Percentiles rank a stretch among this genome's conserved stretches.
Conservation (phyloP, 2,797 vertebrate species). For the Pseudopleuronectes americanus region DNA sequence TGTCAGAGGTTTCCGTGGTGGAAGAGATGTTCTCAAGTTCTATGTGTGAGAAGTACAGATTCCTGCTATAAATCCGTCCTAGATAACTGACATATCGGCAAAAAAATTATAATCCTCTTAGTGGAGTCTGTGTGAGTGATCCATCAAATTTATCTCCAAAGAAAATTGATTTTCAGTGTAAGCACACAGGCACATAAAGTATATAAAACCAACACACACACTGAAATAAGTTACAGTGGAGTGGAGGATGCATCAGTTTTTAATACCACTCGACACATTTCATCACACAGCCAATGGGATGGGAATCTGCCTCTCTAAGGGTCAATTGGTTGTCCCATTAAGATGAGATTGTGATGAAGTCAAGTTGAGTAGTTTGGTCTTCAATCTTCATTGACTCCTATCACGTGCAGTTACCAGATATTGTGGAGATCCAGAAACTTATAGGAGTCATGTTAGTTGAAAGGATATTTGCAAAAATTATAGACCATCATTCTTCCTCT, state of each 20-base stretch:
- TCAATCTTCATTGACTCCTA: conserved; percentile 1
- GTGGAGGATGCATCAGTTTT: background rate
- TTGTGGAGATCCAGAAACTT: too few relatives aligned
- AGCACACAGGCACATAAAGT: too few relatives aligned
- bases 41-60: background rate
- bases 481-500: conserved; percentile 35
- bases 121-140: background rate
- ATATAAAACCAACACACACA: too few relatives aligned
- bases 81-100: conserved; percentile 1
- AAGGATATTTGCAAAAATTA: background rate
- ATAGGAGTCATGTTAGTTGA: too few relatives aligned
- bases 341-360: conserved; percentile 1
- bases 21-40: conserved; percentile 6
- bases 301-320: background rate
- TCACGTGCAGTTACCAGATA: background rate
- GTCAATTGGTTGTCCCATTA: background rate
- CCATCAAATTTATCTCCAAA: background rate
- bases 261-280: background rate
- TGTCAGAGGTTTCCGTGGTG: background rate
- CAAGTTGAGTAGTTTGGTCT: background rate
- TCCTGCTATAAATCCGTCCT: background rate
- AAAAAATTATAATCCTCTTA: background rate
- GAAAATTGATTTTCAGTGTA: background rate
- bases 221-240: too few relatives aligned
- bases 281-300: background rate